Percentiles rank a stretch among this genome's conserved stretches.
phyloP scores from a whole-genome alignment of 1,140 invertebrate genomes.

The Diorhabda carinulata region DNA sequence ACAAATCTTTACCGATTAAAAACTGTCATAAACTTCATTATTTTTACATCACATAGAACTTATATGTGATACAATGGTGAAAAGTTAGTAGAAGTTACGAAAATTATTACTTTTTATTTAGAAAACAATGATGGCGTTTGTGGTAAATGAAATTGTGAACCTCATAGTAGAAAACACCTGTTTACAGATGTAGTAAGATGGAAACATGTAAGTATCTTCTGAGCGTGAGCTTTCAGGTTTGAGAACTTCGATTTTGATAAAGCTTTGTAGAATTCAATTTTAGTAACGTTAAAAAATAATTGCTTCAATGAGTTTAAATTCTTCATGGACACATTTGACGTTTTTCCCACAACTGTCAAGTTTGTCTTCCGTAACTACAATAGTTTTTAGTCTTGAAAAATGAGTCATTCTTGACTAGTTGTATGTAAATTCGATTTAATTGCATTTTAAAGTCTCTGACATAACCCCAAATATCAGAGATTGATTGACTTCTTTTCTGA shows the following conservation, averaged over 20 bases:
- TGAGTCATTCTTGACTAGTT: slow-evolving; percentile 12
- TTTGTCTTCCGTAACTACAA: slow-evolving; percentile 12
- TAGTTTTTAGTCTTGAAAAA: slow-evolving; percentile 5
- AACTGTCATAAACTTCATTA: background rate
- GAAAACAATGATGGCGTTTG: slow-evolving; percentile 1
- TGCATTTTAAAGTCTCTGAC: slow-evolving; percentile 6
- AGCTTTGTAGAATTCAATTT: slow-evolving; percentile 11
- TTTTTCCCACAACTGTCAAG: slow-evolving; percentile 8
- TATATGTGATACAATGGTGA: slow-evolving; percentile 1
- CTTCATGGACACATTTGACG: background rate
- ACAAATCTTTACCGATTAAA: no score
- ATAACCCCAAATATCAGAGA: slow-evolving; percentile 11
- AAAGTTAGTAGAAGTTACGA: background rate
- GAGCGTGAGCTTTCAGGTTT: slow-evolving; percentile 11
- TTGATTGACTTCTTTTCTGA: background rate
- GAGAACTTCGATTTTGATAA: slow-evolving; percentile 9
- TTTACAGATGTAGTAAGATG: slow-evolving; percentile 12
- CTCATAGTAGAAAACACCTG: slow-evolving; percentile 17
- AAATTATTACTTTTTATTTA: slow-evolving; percentile 10
- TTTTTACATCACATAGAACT: background rate
- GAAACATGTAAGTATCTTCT: slow-evolving; percentile 6
- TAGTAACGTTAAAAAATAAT: slow-evolving; percentile 13
- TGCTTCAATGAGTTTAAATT: slow-evolving; percentile 3
- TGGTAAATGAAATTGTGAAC: slow-evolving; percentile 3
- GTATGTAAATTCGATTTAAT: slow-evolving; percentile 10